Evolutionary conservation across 2,888 invertebrate species (phyloP).

Genomic region (Xanthostigma xanthostigma): DNA sequence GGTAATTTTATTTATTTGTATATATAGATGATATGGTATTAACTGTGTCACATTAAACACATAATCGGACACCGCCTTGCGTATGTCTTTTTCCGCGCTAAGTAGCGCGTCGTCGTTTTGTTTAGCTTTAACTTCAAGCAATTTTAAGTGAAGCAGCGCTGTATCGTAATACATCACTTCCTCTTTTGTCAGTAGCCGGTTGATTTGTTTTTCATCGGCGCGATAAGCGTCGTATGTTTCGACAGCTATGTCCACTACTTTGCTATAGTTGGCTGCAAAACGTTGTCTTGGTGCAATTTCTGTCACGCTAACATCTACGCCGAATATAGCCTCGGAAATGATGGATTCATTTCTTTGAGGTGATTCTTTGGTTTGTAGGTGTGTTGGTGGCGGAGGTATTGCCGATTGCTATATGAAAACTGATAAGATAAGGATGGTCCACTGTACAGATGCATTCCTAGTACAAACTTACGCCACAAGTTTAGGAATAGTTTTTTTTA

Average conservation of each 20-base stretch:
- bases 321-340: slow-evolving; percentile 16
- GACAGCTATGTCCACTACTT: slow-evolving; percentile 12
- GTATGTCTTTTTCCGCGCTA: slow-evolving; percentile 15
- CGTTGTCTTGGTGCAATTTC: slow-evolving; percentile 15
- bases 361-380: too few relatives aligned
- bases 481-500: too few relatives aligned
- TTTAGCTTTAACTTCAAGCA: slow-evolving; percentile 17
- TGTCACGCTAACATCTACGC: slow-evolving; percentile 13
- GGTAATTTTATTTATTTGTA: too few relatives aligned
- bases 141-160: slow-evolving; percentile 14
- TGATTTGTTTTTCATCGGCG: slow-evolving; percentile 15
- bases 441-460: too few relatives aligned
- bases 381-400: too few relatives aligned
- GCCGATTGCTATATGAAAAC: too few relatives aligned
- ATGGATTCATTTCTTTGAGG: slow-evolving; percentile 4
- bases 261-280: slow-evolving; percentile 12
- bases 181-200: slow-evolving; percentile 14
- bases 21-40: too few relatives aligned
- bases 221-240: slow-evolving; percentile 15
- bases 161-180: slow-evolving; percentile 16
- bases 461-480: too few relatives aligned
- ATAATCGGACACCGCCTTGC: slow-evolving; percentile 15
- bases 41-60: slow-evolving; percentile 19
- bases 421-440: too few relatives aligned
- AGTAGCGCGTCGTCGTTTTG: slow-evolving; percentile 15